Evolutionary conservation across 1,140 invertebrate genomes (phyloP).

Genomic region (Drosophila fuyamai): DNA sequence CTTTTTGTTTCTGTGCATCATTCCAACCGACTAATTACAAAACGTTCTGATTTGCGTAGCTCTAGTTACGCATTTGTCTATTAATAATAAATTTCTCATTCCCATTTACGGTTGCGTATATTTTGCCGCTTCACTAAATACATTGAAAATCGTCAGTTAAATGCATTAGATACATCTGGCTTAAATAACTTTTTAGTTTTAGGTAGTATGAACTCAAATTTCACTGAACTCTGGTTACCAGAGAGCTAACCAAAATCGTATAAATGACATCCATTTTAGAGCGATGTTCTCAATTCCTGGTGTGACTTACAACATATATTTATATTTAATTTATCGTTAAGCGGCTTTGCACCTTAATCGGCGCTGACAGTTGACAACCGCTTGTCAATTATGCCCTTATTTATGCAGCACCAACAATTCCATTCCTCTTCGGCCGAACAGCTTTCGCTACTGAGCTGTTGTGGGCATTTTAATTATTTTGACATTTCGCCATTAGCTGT

Average conservation of each 20-base stretch:
- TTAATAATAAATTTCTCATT: constrained; percentile 69
- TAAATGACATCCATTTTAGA: not conserved
- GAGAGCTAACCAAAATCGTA: not conserved
- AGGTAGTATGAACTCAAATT: not conserved
- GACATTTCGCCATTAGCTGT: constrained; percentile 81
- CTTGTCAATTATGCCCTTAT: constrained; percentile 62
- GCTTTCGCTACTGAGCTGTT: constrained; percentile 35
- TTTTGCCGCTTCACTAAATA: constrained; percentile 51
- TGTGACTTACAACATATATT: constrained; percentile 54
- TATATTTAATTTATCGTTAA: constrained; percentile 76
- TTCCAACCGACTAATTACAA: constrained; percentile 61
- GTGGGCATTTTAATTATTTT: constrained; percentile 76
- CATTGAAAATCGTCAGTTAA: constrained; percentile 10
- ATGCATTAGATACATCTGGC: not conserved
- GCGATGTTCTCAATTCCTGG: not conserved
- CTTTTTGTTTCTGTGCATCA: constrained; percentile 22
- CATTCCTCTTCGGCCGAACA: constrained; percentile 17
- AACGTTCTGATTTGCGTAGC: constrained; percentile 42
- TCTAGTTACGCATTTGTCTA: constrained; percentile 40
- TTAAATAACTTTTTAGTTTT: not conserved
- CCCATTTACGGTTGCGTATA: constrained; percentile 31
- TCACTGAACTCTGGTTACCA: not conserved
- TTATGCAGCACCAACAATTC: constrained; percentile 14
- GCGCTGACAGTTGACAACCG: constrained; percentile 73
- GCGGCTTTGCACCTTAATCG: constrained; percentile 72